These are phyloP conservation scores for roundworm (Caenorhabditis elegans) DNA, from an alignment of 1,140 invertebrate genomes.

Conservation along the genomic window WBcel235 BX284604.4:14795001-14795500, in stretches of 20 bases:
- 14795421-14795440: conserved; percentile 58
- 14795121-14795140: not conserved
- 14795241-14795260: too few relatives aligned
- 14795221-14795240: too few relatives aligned
- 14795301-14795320: too few relatives aligned
- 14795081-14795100: not conserved
- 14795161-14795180: not conserved
- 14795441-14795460: not conserved
- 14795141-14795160: not conserved
- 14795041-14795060: not conserved
- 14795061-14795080: not conserved
- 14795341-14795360: conserved; percentile 29
- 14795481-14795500: too few relatives aligned
- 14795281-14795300: not conserved
- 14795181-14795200: not conserved
- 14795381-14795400: conserved; percentile 21
- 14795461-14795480: not conserved
- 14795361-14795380: conserved; percentile 28
- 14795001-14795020: too few relatives aligned
- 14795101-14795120: not conserved
- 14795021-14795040: not conserved
- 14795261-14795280: not conserved
- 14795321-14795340: too few relatives aligned
- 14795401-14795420: conserved; percentile 50
- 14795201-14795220: not conserved